Evolutionary conservation across 2,797 vertebrate genomes (phyloP).

Genomic region (Nannoperca australis): DNA sequence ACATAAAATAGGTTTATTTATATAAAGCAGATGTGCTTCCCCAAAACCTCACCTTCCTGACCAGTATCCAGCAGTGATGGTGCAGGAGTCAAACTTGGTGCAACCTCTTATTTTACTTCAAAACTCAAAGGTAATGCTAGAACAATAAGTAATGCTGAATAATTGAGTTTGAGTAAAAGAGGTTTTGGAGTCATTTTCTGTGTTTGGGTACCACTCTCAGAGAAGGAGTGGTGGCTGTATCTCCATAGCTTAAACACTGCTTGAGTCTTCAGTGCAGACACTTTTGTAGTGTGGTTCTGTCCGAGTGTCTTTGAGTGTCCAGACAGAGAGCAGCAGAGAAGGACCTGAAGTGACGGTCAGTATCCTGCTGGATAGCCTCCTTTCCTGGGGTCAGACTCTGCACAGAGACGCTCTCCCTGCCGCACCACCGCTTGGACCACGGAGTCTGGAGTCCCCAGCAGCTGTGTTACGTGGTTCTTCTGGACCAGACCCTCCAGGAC

Average conservation of each 20-base stretch:
- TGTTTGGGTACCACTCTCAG: constrained; percentile 37
- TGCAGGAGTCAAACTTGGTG: constrained; percentile 63
- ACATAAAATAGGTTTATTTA: constrained; percentile 27
- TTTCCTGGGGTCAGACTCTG: constrained; percentile 87
- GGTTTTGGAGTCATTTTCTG: constrained; percentile 53
- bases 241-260: constrained; percentile 52
- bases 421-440: constrained; percentile 86
- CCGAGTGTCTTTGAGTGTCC: constrained; percentile 51
- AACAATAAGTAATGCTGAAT: constrained; percentile 40
- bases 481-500: constrained; percentile 81
- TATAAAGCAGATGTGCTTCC: constrained; percentile 32
- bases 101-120: constrained; percentile 67
- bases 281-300: constrained; percentile 40
- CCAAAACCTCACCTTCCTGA: constrained; percentile 44
- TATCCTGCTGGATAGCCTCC: constrained; percentile 88
- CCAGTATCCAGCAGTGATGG: constrained; percentile 45
- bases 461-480: constrained; percentile 86
- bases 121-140: constrained; percentile 61
- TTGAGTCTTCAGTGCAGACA: constrained; percentile 49
- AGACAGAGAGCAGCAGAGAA: constrained; percentile 8
- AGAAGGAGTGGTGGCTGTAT: constrained; percentile 47
- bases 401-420: constrained; percentile 80
- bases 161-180: constrained; percentile 49
- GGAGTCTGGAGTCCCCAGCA: constrained; percentile 75
- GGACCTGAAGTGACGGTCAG: constrained; percentile 63